Evolutionary conservation across 2,113 vertebrate species (phyloP), one percentile per base, ranked within the genome.

Genomic region (Setophaga coronata): DNA sequence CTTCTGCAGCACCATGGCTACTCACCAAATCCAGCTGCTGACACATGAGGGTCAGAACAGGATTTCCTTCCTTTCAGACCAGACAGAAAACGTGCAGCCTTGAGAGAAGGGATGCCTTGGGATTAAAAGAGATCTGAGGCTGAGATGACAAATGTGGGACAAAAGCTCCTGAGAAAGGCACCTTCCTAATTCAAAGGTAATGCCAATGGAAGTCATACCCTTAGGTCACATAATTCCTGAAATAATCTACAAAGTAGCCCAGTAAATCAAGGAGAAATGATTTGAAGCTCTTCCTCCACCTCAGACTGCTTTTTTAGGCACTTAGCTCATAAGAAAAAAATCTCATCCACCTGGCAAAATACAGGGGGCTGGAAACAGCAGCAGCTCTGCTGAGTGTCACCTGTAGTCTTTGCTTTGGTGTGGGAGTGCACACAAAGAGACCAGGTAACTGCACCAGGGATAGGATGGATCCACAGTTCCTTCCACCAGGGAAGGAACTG

Each of bases 181-280:
- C 45, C 29, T 66, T 78, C 47, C 28, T 82, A 70, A 86, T 71
- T 85, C 51, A 86, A 66, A 86, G 54, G 85, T 74, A 71, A 57
- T 64, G 67, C 45, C 91, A 94, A 61, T 51, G 31, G 60, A 77
- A 93, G 50, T 40, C 42, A 51, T 48, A 87, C 58, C 79, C 45
- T 87, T 79, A 82, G 85, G 89, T 93, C 93, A 89, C 54, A 15
- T 91, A 95, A 94, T 89, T 82, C 53, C 78, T 90, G 65, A 78
- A 96, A 88, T 69, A 92, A 94, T 78, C 42, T 92, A 89, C 90
- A 91, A 82, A 82, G 31, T 53, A 89, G 74, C 50, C 47, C 28
- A 61, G 54, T 58, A 89, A 62, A 7, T 86, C 91, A 89, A 28
- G 34, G 54, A 66, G 71, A 93, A 82, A 53, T 18, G 60, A 57